Evolutionary conservation across 2,113 vertebrate species (phyloP).

Genomic region (Hystrix brachyura): DNA sequence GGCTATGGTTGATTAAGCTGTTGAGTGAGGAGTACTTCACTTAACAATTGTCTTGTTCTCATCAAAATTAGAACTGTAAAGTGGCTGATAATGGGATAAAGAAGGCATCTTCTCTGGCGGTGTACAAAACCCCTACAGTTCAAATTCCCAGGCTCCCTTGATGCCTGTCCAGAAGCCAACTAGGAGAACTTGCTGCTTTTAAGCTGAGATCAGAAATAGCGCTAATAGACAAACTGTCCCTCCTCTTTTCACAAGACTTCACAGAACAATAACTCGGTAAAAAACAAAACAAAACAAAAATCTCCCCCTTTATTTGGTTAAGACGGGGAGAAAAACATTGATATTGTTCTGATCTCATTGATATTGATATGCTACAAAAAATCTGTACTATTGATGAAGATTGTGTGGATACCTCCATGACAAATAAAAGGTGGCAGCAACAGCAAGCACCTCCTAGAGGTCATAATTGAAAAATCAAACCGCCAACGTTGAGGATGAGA

Average conservation of each 20-base stretch:
- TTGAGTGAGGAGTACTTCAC: slow-evolving; percentile 48
- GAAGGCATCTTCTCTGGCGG: background rate
- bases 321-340: slow-evolving; percentile 7
- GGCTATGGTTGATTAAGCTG: slow-evolving; percentile 69
- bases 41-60: slow-evolving; percentile 69
- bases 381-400: background rate
- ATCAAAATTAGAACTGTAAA: slow-evolving; percentile 71
- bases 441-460: background rate
- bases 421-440: slow-evolving; percentile 30
- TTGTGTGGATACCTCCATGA: background rate
- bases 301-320: slow-evolving; percentile 26
- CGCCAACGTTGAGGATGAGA: background rate
- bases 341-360: background rate
- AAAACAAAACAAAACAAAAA: slow-evolving; percentile 7
- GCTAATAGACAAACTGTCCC: background rate
- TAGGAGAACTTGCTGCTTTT: slow-evolving; percentile 19
- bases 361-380: background rate
- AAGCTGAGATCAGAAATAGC: slow-evolving; percentile 28
- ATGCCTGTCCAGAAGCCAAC: background rate
- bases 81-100: slow-evolving; percentile 68
- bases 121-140: background rate
- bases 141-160: slow-evolving; percentile 46
- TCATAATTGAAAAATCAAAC: background rate
- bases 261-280: background rate
- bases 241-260: background rate